These are phyloP conservation scores for Ceratosolen fusciceps DNA, from an alignment of 1,140 invertebrate species.

Conservation along the genomic window DNA sequence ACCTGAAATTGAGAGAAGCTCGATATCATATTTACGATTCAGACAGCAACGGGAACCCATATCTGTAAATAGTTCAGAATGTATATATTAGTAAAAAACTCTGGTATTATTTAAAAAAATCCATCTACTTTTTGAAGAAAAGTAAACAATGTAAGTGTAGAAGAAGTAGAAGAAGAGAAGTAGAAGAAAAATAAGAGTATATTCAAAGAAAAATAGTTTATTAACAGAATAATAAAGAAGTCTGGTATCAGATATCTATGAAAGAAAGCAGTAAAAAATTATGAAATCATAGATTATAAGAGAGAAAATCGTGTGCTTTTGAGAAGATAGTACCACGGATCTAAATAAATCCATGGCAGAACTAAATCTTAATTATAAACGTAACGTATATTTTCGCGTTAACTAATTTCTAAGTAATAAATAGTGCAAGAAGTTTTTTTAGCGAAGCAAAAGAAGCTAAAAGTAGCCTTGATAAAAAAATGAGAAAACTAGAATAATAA, in stretches of 20 bases:
- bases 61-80: conserved; percentile 53
- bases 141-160: too few species aligned
- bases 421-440: not conserved
- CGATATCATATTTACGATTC: conserved; percentile 3
- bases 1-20: conserved; percentile 29
- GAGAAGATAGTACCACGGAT: not conserved
- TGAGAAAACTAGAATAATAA: not conserved
- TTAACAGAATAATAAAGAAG: too few species aligned
- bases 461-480: not conserved
- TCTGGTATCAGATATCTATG: too few species aligned
- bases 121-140: conserved; percentile 16
- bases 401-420: not conserved
- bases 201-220: too few species aligned
- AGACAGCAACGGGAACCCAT: conserved; percentile 47
- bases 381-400: not conserved
- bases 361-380: not conserved
- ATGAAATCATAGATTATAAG: not conserved
- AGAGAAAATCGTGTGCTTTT: conserved; percentile 24
- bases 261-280: not conserved
- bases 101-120: conserved; percentile 2
- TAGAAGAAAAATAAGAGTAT: too few species aligned
- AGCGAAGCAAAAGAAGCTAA: not conserved
- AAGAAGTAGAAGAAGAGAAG: too few species aligned
- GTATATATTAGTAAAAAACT: conserved; percentile 26
- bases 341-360: not conserved